Evolutionary conservation across 2,113 vertebrate species (phyloP), one percentile per base, ranked within the genome.

Genomic region (Dicerorhinus sumatrensis): DNA sequence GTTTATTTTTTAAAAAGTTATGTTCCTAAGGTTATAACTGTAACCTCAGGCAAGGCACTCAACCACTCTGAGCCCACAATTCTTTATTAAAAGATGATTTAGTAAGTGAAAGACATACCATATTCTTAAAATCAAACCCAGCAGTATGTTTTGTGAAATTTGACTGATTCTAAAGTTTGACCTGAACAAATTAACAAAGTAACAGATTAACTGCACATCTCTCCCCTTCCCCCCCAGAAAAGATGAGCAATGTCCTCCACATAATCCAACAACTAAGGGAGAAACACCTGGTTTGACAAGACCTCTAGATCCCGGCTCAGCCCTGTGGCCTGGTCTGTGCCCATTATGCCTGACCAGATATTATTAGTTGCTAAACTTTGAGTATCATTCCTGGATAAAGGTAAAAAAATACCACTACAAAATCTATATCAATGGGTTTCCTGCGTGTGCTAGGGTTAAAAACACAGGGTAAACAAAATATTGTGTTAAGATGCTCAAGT

Each of bases 91-190:
- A 86, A 69, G 10, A 12, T 36, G 27, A 62, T 21, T 51, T 27
- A 56, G n/a, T 31, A 48, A 81, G 8, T 58, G 3, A 79, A 82
- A 72, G 29, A 9, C 6, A 77, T 5, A 13, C 12, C 13, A 33
- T 69, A 31, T 36, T 20, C 33, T 73, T 67, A 86, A 67, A 81
- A 4, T 25, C 11, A 67, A 95, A 84, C 1, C 8, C 27, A 42
- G 39, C 23, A 46, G 8, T 76, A 69, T 39, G 89, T 88, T 92
- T 76, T 36, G 8, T 79, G 56, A 96, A 87, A 65, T 46, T 16
- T 36, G 27, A 76, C 12, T 67, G 46, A 63, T 51, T 83, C 31
- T 93, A 23, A 63, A 96, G 23, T 72, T 82, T 31, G 95, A 77
- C 2, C 4, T 60, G 27, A 91, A 88, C 42, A 67, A 90, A 60